Conservation (phyloP, 2,888 invertebrate species). For the Heterodera filipjevi region DNA sequence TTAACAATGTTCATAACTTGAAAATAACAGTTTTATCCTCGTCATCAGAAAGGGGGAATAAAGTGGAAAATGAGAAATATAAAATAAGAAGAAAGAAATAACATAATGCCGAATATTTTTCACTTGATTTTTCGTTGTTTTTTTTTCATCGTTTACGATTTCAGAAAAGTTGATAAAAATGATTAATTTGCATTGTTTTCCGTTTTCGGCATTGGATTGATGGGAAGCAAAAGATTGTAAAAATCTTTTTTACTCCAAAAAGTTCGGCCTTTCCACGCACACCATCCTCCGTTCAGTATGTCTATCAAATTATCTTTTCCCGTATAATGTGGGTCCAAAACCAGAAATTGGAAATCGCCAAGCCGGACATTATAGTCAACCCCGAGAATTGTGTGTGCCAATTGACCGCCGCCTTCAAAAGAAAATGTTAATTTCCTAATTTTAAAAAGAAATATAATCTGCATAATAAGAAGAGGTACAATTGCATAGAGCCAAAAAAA, state of each 20-base stretch:
- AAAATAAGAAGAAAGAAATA: too few species aligned
- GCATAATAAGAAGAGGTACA: too few species aligned
- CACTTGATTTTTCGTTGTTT: too few species aligned
- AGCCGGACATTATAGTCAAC: constrained; percentile 81
- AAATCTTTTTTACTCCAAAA: constrained; percentile 80
- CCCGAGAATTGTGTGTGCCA: constrained; percentile 96
- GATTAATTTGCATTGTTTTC: neutral
- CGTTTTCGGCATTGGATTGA: constrained; percentile 31
- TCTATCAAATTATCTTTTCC: constrained; percentile 67
- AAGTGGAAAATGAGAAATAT: too few species aligned
- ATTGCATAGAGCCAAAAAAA: too few species aligned
- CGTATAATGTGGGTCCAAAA: constrained; percentile 96
- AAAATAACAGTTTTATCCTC: too few species aligned
- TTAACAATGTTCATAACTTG: too few species aligned
- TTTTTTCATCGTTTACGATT: too few species aligned
- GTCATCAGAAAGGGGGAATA: too few species aligned
- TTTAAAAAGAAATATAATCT: too few species aligned
- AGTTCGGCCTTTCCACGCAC: constrained; percentile 89
- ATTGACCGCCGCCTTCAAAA: constrained; percentile 83
- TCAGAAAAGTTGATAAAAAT: neutral
- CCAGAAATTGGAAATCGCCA: constrained; percentile 85
- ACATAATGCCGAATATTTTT: too few species aligned
- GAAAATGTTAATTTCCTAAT: too few species aligned
- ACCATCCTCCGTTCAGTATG: constrained; percentile 74
- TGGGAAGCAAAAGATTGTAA: constrained; percentile 46